Percentiles rank a stretch among this genome's conserved stretches.
phyloP scores from a whole-genome alignment of 2,113 vertebrate genomes.

The Spermophilus dauricus region DNA sequence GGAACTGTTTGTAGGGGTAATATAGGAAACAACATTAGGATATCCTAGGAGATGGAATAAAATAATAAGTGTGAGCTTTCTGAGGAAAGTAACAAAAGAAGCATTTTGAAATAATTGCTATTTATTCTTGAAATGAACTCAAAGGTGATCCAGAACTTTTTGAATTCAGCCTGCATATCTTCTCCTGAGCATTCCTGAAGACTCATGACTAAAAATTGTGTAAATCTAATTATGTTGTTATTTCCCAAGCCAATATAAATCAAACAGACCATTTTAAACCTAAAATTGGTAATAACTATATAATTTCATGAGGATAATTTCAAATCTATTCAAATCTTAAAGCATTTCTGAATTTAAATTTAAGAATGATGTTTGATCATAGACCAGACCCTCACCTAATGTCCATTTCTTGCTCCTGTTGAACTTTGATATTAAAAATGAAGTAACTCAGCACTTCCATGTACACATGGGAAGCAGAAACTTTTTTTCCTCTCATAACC shows the following conservation, averaged over 20 bases:
- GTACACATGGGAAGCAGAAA: not conserved
- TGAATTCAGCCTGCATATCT: not conserved
- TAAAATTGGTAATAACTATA: conserved; percentile 35
- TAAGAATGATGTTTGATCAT: not conserved
- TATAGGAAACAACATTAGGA: not conserved
- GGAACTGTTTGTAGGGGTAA: not conserved
- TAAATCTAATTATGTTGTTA: conserved; percentile 66
- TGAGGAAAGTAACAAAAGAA: not conserved
- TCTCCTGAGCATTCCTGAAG: conserved; percentile 37
- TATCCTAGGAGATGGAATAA: not conserved
- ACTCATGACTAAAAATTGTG: conserved; percentile 47
- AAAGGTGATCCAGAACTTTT: conserved; percentile 57
- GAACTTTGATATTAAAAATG: not conserved
- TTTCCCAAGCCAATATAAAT: conserved; percentile 63
- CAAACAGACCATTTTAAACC: conserved; percentile 43
- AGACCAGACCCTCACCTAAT: not conserved
- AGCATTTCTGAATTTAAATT: conserved; percentile 31
- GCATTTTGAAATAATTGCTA: conserved; percentile 38
- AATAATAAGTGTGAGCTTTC: not conserved
- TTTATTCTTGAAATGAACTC: conserved; percentile 64
- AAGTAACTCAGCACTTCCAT: not conserved
- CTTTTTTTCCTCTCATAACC: not conserved
- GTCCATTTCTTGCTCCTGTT: not conserved
- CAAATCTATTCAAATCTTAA: conserved; percentile 26
- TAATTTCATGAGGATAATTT: conserved; percentile 26